Evolutionary conservation across 2,113 vertebrate species (phyloP).

Genomic region (Eira barbara): DNA sequence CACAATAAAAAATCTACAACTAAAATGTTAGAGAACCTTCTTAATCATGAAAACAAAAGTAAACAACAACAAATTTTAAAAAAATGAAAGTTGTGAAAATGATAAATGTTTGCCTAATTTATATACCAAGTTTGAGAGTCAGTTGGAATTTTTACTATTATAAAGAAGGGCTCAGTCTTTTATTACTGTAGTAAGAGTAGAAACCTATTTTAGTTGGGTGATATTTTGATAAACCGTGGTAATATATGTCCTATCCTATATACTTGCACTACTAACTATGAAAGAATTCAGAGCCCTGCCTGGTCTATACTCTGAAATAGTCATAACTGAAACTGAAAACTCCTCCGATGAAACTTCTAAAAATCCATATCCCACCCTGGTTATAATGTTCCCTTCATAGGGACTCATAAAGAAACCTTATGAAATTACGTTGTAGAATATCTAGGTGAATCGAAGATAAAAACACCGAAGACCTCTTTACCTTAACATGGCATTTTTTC

Average conservation of each 20-base stretch:
- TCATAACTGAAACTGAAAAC: neutral
- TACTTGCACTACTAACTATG: neutral
- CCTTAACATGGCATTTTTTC: constrained; percentile 89
- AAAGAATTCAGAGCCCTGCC: neutral
- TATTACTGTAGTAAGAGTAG: neutral
- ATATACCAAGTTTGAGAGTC: neutral
- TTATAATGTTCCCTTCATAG: neutral
- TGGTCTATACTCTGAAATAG: neutral
- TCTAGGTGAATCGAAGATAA: neutral
- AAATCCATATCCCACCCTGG: neutral
- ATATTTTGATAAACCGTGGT: neutral
- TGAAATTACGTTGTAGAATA: neutral
- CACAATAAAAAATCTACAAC: neutral
- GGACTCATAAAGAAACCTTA: neutral
- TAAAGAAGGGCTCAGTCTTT: neutral
- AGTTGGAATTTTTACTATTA: neutral
- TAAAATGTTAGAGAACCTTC: neutral
- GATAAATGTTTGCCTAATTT: neutral
- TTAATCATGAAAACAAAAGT: neutral
- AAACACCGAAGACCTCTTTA: constrained; percentile 80
- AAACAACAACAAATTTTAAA: neutral
- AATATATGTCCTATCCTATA: neutral
- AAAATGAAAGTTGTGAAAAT: neutral
- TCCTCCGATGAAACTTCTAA: neutral
- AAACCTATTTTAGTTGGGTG: neutral